Evolutionary conservation across 2,113 vertebrate species (phyloP).

Genomic region (Cyprinodon variegatus): DNA sequence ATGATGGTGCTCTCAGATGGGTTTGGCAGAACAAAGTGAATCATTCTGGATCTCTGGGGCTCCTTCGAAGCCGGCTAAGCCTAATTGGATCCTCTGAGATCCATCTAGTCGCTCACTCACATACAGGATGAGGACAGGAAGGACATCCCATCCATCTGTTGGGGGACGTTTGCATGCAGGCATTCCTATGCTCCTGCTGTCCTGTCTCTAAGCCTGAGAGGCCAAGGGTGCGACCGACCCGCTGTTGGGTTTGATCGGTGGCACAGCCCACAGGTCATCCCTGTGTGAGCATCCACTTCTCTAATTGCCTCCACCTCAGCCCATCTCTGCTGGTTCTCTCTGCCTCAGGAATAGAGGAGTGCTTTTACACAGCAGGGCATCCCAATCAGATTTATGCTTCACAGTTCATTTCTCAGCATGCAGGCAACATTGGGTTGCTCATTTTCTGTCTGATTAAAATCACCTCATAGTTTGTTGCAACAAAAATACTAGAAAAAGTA

Average conservation of each 20-base stretch:
- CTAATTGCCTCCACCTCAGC: neutral
- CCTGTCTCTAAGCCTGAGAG: conserved; percentile 81
- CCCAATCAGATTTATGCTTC: neutral
- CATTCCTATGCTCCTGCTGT: conserved; percentile 51
- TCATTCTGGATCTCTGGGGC: conserved; percentile 42
- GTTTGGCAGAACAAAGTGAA: conserved; percentile 37
- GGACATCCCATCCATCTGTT: conserved; percentile 60
- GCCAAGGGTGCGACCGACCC: conserved; percentile 23
- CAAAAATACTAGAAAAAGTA: neutral
- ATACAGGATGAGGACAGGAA: conserved; percentile 17
- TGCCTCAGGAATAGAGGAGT: neutral
- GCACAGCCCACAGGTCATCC: conserved; percentile 13
- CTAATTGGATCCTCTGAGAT: conserved; percentile 75
- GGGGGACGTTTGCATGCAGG: conserved; percentile 40
- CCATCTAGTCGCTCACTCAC: conserved; percentile 5
- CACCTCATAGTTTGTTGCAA: neutral
- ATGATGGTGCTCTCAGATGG: conserved; percentile 10
- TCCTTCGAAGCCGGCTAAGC: conserved; percentile 48
- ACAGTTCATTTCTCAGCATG: neutral
- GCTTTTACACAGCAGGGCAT: conserved; percentile 1
- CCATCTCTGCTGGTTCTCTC: neutral
- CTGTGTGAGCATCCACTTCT: neutral
- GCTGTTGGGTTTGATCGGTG: conserved; percentile 48
- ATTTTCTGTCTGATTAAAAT: neutral
- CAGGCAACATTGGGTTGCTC: neutral